Base-by-base conservation (phyloP, 1,140 invertebrate species). In the Lasaia peninsularis region DNA sequence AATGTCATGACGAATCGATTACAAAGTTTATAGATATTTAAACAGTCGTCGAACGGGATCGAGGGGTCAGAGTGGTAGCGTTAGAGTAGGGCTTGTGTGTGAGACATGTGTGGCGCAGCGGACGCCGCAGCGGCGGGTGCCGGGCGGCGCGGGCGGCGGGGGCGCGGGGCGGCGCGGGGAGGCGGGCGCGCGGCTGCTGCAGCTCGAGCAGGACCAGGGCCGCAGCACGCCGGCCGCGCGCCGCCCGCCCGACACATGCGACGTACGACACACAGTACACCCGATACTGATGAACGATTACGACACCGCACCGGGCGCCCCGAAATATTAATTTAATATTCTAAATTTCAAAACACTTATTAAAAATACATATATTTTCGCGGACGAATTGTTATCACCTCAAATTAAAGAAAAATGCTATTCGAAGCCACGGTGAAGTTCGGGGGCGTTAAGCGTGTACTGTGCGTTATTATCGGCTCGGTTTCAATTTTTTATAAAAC, bases 151-250 rank as follows among this genome's bases (percentile, higher is more conserved):
- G 52, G 14, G 58, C 53, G 60, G 57, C 32, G 57, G 35, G 62
- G 50, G 32, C 28, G 56, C 49, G 48, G 37, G 55, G 44, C 12
- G 44, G 21, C 33, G 48, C 34, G 52, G 58, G 31, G 63, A 62
- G 49, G 65, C 65, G 65, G 73, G 78, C 53, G 80, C 80, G 52
- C 74, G 80, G 7, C 80, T 88, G 63, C 78, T 89, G 65, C 83
- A 86, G 55, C 69, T 73, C 49, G 88, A 88, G 81, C 76, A 75
- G 62, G 85, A 86, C 69, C 73, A 76, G 71, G 88, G 86, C 59
- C 81, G 86, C 72, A 88, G 85, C 73, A 89, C 88, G 70, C 88
- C 88, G 55, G 86, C 83, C 67, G 82, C 67, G 71, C 66, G 56
- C 63, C 61, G 59, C 53, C 61, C 70, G 49, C 64, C 58, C 60